Percentiles rank a stretch among this genome's conserved stretches.
These are phyloP conservation scores for Plagodis pulveraria DNA, from an alignment of 2,888 invertebrate genomes.

Conservation along the genomic window DNA sequence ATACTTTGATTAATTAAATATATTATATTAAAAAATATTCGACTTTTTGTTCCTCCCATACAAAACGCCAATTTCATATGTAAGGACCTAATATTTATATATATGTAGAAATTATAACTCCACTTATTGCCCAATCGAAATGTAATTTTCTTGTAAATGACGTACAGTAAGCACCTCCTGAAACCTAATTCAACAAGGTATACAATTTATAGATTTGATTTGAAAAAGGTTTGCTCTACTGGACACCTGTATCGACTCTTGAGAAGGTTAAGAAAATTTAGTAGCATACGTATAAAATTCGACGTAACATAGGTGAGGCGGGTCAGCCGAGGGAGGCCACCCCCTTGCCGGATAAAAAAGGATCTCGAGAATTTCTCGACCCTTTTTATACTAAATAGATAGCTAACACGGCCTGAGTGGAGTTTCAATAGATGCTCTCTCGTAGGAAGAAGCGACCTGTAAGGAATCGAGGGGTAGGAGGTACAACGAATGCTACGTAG, in stretches of 20 bases:
- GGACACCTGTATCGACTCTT: conserved; percentile 38
- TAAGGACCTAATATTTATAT: too few relatives aligned
- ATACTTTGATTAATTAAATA: too few relatives aligned
- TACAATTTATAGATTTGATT: conserved; percentile 21
- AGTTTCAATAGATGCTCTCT: conserved; percentile 85
- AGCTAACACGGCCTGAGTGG: conserved; percentile 85
- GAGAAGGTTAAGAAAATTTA: conserved; percentile 41
- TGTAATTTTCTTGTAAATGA: too few relatives aligned
- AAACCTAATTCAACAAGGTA: conserved; percentile 1
- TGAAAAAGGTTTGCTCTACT: conserved; percentile 27
- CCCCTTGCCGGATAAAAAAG: conserved; percentile 78
- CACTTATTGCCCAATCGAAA: too few relatives aligned
- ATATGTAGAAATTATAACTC: too few relatives aligned
- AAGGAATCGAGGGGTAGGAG: conserved; percentile 77
- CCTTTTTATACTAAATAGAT: conserved; percentile 86
- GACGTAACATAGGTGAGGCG: conserved; percentile 40
- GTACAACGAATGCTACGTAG: conserved; percentile 65
- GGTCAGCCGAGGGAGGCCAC: conserved; percentile 50
- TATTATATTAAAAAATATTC: too few relatives aligned
- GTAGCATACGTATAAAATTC: conserved; percentile 41
- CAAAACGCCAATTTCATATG: too few relatives aligned
- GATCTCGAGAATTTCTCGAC: conserved; percentile 80
- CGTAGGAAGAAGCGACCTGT: conserved; percentile 83
- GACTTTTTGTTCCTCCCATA: too few relatives aligned
- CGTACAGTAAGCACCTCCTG: not conserved